Base-by-base conservation (phyloP, 92 coral and sea anemone species). In the Muricea muricata region DNA sequence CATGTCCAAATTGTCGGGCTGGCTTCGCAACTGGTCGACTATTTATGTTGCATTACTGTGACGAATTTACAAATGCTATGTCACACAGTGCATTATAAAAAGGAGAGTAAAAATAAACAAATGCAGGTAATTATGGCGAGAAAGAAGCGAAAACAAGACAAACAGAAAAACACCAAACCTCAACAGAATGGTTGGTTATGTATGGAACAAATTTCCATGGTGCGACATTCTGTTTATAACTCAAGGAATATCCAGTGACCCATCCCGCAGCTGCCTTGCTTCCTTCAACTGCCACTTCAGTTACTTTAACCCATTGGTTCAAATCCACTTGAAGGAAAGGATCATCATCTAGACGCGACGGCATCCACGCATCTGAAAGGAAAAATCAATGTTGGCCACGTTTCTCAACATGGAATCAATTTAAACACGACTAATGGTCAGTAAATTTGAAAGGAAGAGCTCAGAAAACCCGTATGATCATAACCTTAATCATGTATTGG, bases 321-420 rank as follows among this genome's bases (percentile, higher is more conserved):
- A 89, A 35, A 79, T 93, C 97, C 76, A 91, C 65, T 73, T 95
- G 87, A 11, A 95, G 78, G 79, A 82, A 93, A 31, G 93, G 88
- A 13, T 87, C 58, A 4, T 70, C 79, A 75, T 92, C 94, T 63
- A 65, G 31, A 15, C 80, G 18, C 18, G 57, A 24, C 6, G 98
- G 94, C 20, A 45, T 39, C 98, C 98, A 94, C 9, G 87, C 88
- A 0, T 32, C 78, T 71, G 47, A 25, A 1, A 29, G 50, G 29
- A 68, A 29, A 2, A 37, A n/a, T 3, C 9, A 37, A 4, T 37
- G 42, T n/a, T n/a, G n/a, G n/a, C n/a, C n/a, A n/a, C n/a, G n/a
- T n/a, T n/a, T n/a, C n/a, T n/a, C n/a, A n/a, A n/a, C n/a, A n/a
- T n/a, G n/a, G n/a, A n/a, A n/a, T n/a, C n/a, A n/a, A n/a, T n/a